These are phyloP conservation scores for Zelostemma sp. DNA, from an alignment of 1,140 invertebrate species.

Conservation along the genomic window DNA sequence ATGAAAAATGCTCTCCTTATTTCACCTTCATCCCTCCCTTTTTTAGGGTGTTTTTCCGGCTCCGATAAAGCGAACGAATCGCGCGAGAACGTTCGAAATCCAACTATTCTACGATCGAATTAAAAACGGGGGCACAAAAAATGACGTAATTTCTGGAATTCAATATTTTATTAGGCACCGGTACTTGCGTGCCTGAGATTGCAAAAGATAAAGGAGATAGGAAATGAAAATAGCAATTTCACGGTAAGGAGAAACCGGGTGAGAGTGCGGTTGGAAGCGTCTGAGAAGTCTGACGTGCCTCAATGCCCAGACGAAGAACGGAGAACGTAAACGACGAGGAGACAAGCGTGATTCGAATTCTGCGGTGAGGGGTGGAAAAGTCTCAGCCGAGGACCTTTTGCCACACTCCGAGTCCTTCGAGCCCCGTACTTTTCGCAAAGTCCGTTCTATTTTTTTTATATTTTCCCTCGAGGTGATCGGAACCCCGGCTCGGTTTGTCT, in stretches of 20 bases:
- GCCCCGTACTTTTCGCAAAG: not conserved
- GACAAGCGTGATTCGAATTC: constrained; percentile 60
- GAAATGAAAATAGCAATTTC: constrained; percentile 59
- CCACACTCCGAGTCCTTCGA: not conserved
- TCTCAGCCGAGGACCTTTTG: constrained; percentile 28
- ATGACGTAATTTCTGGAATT: constrained; percentile 35
- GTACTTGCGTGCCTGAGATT: constrained; percentile 25
- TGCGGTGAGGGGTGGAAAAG: constrained; percentile 35
- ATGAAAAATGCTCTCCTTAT: constrained; percentile 21
- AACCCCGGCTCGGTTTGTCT: constrained; percentile 19
- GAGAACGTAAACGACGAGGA: constrained; percentile 36
- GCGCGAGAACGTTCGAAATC: too few species aligned
- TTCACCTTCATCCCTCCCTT: constrained; percentile 4
- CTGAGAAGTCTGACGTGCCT: constrained; percentile 48
- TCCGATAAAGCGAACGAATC: not conserved
- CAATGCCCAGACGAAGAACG: constrained; percentile 40
- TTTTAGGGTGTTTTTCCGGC: too few species aligned
- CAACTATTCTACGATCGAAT: too few species aligned
- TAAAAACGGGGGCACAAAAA: constrained; percentile 18
- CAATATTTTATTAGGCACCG: constrained; percentile 30
- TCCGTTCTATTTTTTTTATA: constrained; percentile 27
- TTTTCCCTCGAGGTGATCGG: constrained; percentile 29
- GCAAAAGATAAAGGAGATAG: constrained; percentile 43
- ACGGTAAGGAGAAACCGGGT: constrained; percentile 29
- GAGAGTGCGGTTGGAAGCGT: constrained; percentile 18